A percentile compares a stretch with the other conserved stretches of the same genome.
Conservation (phyloP, 1,140 invertebrate genomes). For the Drosophila subobscura region DNA sequence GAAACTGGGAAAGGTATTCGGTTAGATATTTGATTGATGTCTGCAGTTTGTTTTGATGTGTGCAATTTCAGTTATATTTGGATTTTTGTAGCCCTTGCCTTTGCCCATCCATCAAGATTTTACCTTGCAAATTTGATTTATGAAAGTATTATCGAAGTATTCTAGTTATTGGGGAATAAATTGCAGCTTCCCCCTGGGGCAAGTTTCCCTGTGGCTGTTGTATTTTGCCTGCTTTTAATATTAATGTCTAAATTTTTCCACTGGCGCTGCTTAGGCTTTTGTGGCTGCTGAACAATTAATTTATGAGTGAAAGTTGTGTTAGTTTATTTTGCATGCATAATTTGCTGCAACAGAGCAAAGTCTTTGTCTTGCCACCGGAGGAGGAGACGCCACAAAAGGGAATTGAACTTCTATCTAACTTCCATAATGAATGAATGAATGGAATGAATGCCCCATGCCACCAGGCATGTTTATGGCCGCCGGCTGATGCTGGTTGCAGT, state of each 20-base stretch:
- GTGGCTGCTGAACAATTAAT: slow-evolving; percentile 62
- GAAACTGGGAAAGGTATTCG: too few species aligned
- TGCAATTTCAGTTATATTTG: too few species aligned
- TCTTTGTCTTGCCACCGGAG: slow-evolving; percentile 38
- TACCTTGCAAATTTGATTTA: too few species aligned
- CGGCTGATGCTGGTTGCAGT: background rate
- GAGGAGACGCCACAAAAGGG: slow-evolving; percentile 4
- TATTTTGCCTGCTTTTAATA: too few species aligned
- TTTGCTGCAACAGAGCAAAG: slow-evolving; percentile 58
- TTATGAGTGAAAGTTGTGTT: slow-evolving; percentile 76
- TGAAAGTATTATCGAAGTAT: too few species aligned
- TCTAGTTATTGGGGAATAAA: slow-evolving; percentile 28
- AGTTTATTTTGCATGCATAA: slow-evolving; percentile 66
- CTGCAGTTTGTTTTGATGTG: too few species aligned
- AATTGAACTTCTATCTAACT: slow-evolving; percentile 63
- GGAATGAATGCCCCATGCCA: too few species aligned
- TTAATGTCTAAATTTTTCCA: slow-evolving; percentile 12
- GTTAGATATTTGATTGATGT: too few species aligned
- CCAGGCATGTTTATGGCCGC: slow-evolving; percentile 5
- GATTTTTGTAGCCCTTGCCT: too few species aligned
- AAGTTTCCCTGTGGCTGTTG: too few species aligned
- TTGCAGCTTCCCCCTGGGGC: background rate
- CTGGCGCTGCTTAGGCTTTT: background rate
- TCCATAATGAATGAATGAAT: too few species aligned
- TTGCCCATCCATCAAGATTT: too few species aligned